A percentile compares a stretch with the other conserved stretches of the same genome.
These are phyloP conservation scores for Drosophila seclusa DNA, from an alignment of 2,888 invertebrate species.

Conservation along the genomic window DNA sequence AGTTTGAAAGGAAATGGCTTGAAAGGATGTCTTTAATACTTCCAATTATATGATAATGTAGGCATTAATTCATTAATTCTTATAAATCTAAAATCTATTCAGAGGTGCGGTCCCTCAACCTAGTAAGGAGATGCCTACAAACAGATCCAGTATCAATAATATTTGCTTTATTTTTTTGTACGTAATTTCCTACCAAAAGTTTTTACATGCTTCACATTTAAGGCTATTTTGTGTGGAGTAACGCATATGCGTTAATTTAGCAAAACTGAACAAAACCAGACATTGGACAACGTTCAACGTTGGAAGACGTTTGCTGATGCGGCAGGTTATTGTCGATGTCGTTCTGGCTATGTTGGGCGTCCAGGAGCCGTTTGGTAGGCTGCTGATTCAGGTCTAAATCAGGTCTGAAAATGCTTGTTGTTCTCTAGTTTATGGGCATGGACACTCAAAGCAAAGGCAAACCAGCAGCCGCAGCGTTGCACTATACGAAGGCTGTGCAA, in stretches of 20 bases:
- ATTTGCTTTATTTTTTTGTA: neutral
- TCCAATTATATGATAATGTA: neutral
- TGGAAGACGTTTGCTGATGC: constrained; percentile 76
- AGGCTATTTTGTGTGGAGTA: neutral
- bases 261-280: constrained; percentile 60
- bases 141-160: neutral
- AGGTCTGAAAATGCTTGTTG: constrained; percentile 63
- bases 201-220: neutral
- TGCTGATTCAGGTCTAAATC: constrained; percentile 76
- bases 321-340: constrained; percentile 57
- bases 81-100: neutral
- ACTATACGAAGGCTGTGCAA: constrained; percentile 80
- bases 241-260: constrained; percentile 68
- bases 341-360: neutral
- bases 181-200: neutral
- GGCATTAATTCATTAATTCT: neutral
- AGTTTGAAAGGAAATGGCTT: neutral
- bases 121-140: neutral
- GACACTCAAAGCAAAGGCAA: constrained; percentile 66
- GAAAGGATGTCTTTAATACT: no score
- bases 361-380: constrained; percentile 9
- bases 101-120: neutral
- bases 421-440: constrained; percentile 77
- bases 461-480: constrained; percentile 62
- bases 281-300: constrained; percentile 56